A percentile compares a stretch with the other conserved stretches of the same genome.
Conservation (phyloP, 2,888 invertebrate genomes). For the Nephrotoma flavescens region DNA sequence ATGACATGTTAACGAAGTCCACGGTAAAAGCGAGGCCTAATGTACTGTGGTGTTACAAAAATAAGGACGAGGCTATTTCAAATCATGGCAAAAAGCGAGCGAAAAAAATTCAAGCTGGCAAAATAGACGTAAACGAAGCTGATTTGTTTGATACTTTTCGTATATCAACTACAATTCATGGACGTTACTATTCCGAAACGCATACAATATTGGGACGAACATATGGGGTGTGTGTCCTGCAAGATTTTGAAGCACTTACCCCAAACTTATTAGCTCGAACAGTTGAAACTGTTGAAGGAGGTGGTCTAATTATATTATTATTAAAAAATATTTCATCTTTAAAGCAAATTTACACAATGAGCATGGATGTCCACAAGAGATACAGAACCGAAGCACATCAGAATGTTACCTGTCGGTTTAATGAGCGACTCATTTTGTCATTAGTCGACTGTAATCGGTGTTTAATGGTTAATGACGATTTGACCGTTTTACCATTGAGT, state of each 20-base stretch:
- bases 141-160: conserved; percentile 94
- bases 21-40: conserved; percentile 83
- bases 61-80: conserved; percentile 72
- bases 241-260: conserved; percentile 95
- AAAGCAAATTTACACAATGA: conserved; percentile 87
- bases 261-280: conserved; percentile 94
- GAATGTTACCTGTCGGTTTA: conserved; percentile 85
- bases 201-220: conserved; percentile 97
- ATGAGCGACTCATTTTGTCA: conserved; percentile 88
- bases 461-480: conserved; percentile 85
- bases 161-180: conserved; percentile 90
- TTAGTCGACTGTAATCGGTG: conserved; percentile 76
- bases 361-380: conserved; percentile 96
- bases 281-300: conserved; percentile 96
- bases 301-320: conserved; percentile 81
- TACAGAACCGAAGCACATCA: conserved; percentile 85
- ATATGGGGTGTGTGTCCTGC: conserved; percentile 87
- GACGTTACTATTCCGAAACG: conserved; percentile 94
- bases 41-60: conserved; percentile 99
- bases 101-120: conserved; percentile 81
- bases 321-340: conserved; percentile 74
- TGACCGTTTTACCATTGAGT: conserved; percentile 83
- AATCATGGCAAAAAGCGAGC: conserved; percentile 88
- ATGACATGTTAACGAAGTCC: conserved; percentile 94
- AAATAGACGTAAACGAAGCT: conserved; percentile 80